Evolutionary conservation across 2,113 vertebrate genomes (phyloP), one percentile per base, ranked within the genome.

Genomic region (Danionella cerebrum): DNA sequence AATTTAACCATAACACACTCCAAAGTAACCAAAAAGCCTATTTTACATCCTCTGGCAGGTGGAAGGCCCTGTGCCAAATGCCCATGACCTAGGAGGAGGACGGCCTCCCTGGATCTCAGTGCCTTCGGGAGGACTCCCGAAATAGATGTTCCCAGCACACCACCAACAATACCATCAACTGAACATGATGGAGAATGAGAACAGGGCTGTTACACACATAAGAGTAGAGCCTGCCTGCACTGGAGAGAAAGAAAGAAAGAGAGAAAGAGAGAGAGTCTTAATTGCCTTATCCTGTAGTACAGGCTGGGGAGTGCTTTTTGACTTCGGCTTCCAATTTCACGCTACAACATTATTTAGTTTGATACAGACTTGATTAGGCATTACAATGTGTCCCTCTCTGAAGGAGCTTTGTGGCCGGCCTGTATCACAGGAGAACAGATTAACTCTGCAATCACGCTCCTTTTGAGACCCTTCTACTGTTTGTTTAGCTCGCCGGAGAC

Each of bases 361-460:
- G 83, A 86, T 87, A 82, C 83, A 84, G 81, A 87, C 82, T 86
- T 85, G 85, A 88, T 87, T 84, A 87, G 84, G 82, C 82, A 80
- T 84, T 84, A 78, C 64, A 74, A 65, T 65, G 55, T 47, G 62
- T 65, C 69, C 69, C 54, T 51, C 55, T 71, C 59, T 65, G 48
- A 51, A 60, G 48, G 36, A 77, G 79, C 79, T 87, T 83, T 84
- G 78, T 75, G 80, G 80, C 68, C 71, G 21, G 69, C 68, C 57
- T 36, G 72, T 72, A 70, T 79, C 74, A 76, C 83, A 76, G 72
- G 82, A 77, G 82, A 80, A 84, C 82, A 86, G 84, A 88, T 87
- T 85, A 89, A 82, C 80, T 81, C 78, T 60, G 77, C 79, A 72
- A 74, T 82, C 83, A 72, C 39, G 59, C 70, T 82, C 77, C 83